phyloP scores from a whole-genome alignment of 2,113 vertebrate genomes.

The Sterna hirundo region DNA sequence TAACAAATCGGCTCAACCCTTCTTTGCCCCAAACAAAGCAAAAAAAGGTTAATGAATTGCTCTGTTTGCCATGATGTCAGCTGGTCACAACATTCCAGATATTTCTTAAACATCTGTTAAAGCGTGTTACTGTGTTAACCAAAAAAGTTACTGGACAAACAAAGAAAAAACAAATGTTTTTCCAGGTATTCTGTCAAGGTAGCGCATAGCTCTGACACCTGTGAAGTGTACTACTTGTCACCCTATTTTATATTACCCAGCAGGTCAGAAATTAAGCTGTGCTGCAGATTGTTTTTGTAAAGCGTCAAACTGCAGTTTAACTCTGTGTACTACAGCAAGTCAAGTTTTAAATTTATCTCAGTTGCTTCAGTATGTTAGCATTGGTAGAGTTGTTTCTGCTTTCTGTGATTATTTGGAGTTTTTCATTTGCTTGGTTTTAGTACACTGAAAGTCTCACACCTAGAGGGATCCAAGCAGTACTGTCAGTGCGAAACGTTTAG shows the following conservation, averaged over 20 bases:
- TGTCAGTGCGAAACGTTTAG: background rate
- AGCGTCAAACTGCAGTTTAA: background rate
- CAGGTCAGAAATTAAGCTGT: background rate
- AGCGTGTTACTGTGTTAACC: background rate
- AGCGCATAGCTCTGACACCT: background rate
- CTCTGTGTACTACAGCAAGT: background rate
- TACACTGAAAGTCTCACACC: background rate
- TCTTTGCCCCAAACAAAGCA: background rate
- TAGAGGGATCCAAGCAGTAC: background rate
- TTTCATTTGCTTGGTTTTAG: background rate
- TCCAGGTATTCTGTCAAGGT: background rate
- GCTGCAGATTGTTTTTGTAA: background rate
- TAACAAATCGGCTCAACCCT: background rate
- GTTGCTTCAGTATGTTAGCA: background rate
- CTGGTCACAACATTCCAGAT: background rate
- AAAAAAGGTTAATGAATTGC: background rate
- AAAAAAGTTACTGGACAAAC: background rate
- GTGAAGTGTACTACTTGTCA: background rate
- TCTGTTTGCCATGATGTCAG: background rate
- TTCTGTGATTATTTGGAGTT: background rate
- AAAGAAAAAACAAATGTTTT: background rate
- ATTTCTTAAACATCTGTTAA: background rate
- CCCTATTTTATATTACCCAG: background rate
- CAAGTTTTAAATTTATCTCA: background rate
- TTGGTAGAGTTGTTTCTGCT: background rate